Evolutionary conservation across 2,888 invertebrate species (phyloP), one percentile per base, ranked within the genome.

Genomic region (Corbicula japonica): DNA sequence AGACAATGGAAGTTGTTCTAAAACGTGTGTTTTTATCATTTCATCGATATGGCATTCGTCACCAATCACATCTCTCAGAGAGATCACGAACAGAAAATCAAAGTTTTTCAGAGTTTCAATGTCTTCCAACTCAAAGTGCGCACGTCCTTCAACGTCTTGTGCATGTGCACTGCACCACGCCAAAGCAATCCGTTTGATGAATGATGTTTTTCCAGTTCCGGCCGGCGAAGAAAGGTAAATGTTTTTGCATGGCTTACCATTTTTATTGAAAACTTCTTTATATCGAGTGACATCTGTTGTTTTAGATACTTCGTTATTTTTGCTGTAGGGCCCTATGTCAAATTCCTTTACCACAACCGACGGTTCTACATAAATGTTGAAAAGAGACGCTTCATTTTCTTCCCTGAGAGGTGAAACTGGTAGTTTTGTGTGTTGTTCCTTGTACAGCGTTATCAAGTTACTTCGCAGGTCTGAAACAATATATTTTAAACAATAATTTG

Each of bases 151-250:
- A 4, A 3, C 46, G 18, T 46, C 46, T 15, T 18, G 46, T 10
- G 4, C 21, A 18, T 21, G 21, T 46, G 46, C 46, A 5, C 21
- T 18, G 46, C 46, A 46, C 46, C 46, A 46, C 21, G 46, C 46
- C 46, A 46, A 46, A 46, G 46, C 21, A 18, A 46, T 46, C 21
- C 46, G 46, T 15, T 46, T 46, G 18, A 21, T 21, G 21, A 46
- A 46, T 21, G n/a, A 46, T 46, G 46, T 46, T 46, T 46, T 46
- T 18, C 46, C 46, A 46, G n/a, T 46, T 18, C 46, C 46, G 4
- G 46, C 46, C 8, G n/a, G 46, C 18, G 46, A 46, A 21, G 46
- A 21, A 5, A 46, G n/a, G 21, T 46, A 46, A 46, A 46, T 46
- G 21, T 46, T 46, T 18, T 46, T 46, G 21, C 46, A 46, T 10